Base-by-base conservation (phyloP, 2,797 vertebrate genomes). In the Lycodopsis pacificus region DNA sequence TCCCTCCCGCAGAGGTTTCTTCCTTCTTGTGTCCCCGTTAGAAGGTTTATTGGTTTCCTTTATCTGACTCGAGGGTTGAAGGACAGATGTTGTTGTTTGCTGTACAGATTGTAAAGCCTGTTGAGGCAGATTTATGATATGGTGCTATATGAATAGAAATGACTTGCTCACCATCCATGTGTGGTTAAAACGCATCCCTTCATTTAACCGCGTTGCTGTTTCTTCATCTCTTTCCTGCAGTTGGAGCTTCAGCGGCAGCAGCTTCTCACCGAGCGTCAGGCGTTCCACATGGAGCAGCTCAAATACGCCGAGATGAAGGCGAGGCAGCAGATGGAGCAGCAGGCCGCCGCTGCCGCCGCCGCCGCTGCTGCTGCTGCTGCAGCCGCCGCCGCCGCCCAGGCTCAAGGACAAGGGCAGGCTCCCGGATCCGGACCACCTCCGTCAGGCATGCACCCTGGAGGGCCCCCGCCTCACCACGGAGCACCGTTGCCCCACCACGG, bases 281-380 rank as follows among this genome's bases (percentile, higher is more conserved):
- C 97, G 1, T 99, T 99, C 92, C 98, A 99, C 96, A 99, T 99
- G 98, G 98, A 99, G 87, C 98, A 99, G 95, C 95, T 99, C n/a
- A 98, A 98, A 27, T 99, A 99, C 0, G 98, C 98, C 0, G 98
- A 99, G 86, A 88, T 99, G 59, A 95, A 98, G 81, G 98, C 98
- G 4, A 94, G 98, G 3, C 98, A 99, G 93, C 98, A 99, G 92
- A 97, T 98, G 95, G 97, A 99, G 86, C 98, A 99, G 90, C 96
- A 97, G 63, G 93, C 97, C 0, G 95, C 96, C 71, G 91, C 94
- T 0, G 90, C 88, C 0, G 88, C 91, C 0, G 89, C 94, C 0
- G 90, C 88, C 0, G 88, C 91, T 0, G 89, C 96, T 0, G 95
- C 96, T 0, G 65, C 92, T 0, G 90, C 88, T 0, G 88, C 91